Base-by-base conservation (phyloP, 2,797 vertebrate genomes). In the Acanthiza pusilla region DNA sequence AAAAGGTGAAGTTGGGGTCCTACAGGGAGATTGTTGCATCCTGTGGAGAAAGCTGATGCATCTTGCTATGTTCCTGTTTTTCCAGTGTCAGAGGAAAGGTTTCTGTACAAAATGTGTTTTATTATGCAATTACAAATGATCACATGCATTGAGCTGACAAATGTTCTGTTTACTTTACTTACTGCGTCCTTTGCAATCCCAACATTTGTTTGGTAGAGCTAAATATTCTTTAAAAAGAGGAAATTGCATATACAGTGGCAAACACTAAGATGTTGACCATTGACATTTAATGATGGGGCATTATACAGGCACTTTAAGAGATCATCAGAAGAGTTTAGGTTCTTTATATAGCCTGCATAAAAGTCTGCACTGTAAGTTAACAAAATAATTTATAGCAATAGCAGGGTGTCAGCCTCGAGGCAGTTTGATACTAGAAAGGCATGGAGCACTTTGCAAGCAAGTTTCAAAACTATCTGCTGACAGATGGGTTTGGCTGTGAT, bases 401-500 rank as follows among this genome's bases (percentile, higher is more conserved):
- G 61, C 71, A 80, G 22, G 34, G 48, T 88, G 78, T 73, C 72
- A 88, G 53, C 68, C 82, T 88, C 4, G 0, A 74, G 74, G 65
- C 68, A 54, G 22, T 70, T 72, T 50, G 65, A 66, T 81, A 22
- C n/a, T 51, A 50, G 63, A 81, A 88, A 61, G 63, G 30, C 55
- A 34, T 1, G 51, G 63, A 85, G 68, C 47, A 72, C 54, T 93
- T 74, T 55, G 85, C 75, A 91, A 84, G 70, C 58, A 54, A 40
- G 66, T 91, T 91, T 91, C 70, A 72, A 61, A 96, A 88, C 76
- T 85, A n/a, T 89, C 85, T 96, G 94, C 94, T 95, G 90, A 95
- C 73, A 81, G 91, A 58, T 0, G 11, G 22, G 8, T 79, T 93
- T 90, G 85, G 53, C 78, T 85, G 22, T 57, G 48, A 58, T 42